A percentile compares a stretch with the other conserved stretches of the same genome.
phyloP scores from a whole-genome alignment of 2,888 invertebrate genomes.

The Aphodius sticticus region DNA sequence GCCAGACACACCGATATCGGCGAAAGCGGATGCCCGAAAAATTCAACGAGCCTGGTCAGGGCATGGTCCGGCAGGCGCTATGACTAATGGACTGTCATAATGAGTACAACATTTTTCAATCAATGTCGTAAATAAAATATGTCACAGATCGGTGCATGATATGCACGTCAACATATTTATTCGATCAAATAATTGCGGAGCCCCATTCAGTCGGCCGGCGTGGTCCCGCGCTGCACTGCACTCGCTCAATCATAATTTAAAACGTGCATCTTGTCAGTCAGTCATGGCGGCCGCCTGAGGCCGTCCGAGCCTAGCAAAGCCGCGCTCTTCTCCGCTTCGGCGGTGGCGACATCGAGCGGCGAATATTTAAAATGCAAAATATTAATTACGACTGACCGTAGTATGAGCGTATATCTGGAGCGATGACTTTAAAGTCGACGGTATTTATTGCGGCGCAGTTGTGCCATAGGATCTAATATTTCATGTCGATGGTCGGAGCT shows the following conservation, averaged over 20 bases:
- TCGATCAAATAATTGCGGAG: conserved; percentile 40
- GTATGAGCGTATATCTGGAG: conserved; percentile 34
- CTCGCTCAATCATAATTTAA: conserved; percentile 46
- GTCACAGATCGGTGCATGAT: conserved; percentile 45
- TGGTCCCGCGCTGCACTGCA: conserved; percentile 37
- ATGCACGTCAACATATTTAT: conserved; percentile 41
- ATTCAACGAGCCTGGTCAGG: not conserved
- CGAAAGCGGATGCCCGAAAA: not conserved
- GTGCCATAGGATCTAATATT: conserved; percentile 37
- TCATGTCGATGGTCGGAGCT: conserved; percentile 34
- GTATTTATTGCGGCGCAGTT: conserved; percentile 40
- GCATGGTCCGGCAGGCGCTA: not conserved
- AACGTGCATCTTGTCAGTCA: conserved; percentile 41
- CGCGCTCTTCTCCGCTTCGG: conserved; percentile 24
- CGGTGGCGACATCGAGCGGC: conserved; percentile 23
- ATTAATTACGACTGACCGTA: conserved; percentile 36
- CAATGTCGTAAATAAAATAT: conserved; percentile 50
- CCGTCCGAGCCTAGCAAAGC: conserved; percentile 24
- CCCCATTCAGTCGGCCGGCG: not conserved
- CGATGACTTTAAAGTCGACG: conserved; percentile 38
- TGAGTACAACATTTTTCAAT: conserved; percentile 49
- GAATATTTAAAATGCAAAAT: conserved; percentile 39
- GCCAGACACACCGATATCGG: not conserved
- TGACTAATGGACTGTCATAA: conserved; percentile 39
- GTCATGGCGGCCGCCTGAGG: conserved; percentile 13